Percentiles rank a stretch among this genome's conserved stretches.
Conservation (phyloP, 1,140 invertebrate species). For the Drosophila willistoni region DNA sequence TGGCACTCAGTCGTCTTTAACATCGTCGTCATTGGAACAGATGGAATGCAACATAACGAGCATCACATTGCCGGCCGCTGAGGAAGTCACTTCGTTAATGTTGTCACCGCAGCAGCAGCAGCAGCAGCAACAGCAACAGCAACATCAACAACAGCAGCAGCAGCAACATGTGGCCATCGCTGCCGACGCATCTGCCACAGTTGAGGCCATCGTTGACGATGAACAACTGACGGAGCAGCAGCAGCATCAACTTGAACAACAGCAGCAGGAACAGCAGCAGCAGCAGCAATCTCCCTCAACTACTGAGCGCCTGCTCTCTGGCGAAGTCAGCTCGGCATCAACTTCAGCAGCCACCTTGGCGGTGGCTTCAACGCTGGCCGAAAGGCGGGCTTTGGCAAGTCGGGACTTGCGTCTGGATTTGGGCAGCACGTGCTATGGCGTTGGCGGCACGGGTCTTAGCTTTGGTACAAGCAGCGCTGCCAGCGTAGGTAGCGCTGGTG, state of each 20-base stretch:
- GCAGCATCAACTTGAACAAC: slow-evolving; percentile 3
- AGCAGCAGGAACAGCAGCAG: slow-evolving; percentile 2
- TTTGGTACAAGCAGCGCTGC: slow-evolving; percentile 48
- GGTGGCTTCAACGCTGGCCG: slow-evolving; percentile 65
- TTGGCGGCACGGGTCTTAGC: slow-evolving; percentile 66
- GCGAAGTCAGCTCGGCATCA: slow-evolving; percentile 26
- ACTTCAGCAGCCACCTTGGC: slow-evolving; percentile 61
- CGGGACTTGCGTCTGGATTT: slow-evolving; percentile 77
- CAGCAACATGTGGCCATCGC: slow-evolving; percentile 66
- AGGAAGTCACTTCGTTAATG: not conserved
- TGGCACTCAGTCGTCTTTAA: slow-evolving; percentile 29
- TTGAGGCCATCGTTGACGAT: not conserved
- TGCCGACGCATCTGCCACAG: slow-evolving; percentile 14
- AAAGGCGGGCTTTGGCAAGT: slow-evolving; percentile 60
- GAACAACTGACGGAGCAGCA: slow-evolving; percentile 2
- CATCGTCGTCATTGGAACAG: slow-evolving; percentile 36
- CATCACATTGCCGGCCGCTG: slow-evolving; percentile 11
- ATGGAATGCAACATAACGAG: slow-evolving; percentile 48
- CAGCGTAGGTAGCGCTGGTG: slow-evolving; percentile 51
- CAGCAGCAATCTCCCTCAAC: not conserved
- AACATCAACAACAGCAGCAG: slow-evolving; percentile 16
- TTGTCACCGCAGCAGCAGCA: slow-evolving; percentile 21
- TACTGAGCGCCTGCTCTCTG: slow-evolving; percentile 37
- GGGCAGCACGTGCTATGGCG: slow-evolving; percentile 73
- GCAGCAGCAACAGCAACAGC: slow-evolving; percentile 19